These are phyloP conservation scores for Malurus elegans DNA, from an alignment of 2,113 vertebrate species.

Conservation along the genomic window DNA sequence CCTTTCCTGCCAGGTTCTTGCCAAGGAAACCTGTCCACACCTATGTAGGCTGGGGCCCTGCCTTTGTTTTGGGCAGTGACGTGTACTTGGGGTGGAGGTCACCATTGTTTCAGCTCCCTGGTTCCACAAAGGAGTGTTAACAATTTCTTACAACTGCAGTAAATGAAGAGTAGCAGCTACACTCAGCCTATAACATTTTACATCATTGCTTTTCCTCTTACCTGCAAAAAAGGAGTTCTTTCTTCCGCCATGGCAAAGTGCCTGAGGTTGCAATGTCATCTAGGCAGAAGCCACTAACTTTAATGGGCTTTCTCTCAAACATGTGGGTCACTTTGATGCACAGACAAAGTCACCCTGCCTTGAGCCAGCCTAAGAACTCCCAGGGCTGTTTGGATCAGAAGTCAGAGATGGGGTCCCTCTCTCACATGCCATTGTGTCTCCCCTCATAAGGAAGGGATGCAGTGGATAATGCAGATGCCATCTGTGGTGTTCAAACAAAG, in stretches of 20 bases:
- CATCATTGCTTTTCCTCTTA: neutral
- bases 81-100: constrained; percentile 38
- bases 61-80: constrained; percentile 57
- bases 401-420: neutral
- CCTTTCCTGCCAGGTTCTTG: constrained; percentile 32
- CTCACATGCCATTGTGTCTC: fast-evolving
- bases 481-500: neutral
- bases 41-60: neutral
- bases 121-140: constrained; percentile 45
- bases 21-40: constrained; percentile 48
- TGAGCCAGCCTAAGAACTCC: neutral
- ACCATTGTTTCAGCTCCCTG: constrained; percentile 35
- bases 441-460: neutral
- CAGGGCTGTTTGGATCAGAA: neutral
- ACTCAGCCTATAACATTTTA: neutral
- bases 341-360: neutral
- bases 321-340: neutral
- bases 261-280: neutral
- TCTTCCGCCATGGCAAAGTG: neutral
- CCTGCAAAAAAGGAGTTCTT: neutral
- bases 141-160: constrained; percentile 15
- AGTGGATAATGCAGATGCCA: neutral
- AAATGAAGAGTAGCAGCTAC: constrained; percentile 20
- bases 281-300: neutral
- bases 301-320: neutral